Evolutionary conservation across 2,888 invertebrate species (phyloP), one percentile per base, ranked within the genome.

Genomic region (Spicauda simplicius): DNA sequence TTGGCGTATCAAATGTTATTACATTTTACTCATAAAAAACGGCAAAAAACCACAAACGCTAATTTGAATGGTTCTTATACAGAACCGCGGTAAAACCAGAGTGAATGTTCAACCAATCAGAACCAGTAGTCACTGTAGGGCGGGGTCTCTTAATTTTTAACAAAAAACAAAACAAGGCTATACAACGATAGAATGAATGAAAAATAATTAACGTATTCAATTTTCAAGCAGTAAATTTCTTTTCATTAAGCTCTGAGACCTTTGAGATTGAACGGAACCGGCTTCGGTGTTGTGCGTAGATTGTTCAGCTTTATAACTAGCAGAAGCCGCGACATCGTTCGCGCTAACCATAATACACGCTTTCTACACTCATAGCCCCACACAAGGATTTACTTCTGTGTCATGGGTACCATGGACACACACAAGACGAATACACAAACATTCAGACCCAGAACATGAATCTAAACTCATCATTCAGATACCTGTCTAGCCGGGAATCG

Each of bases 71-170:
- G 76, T 79, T 81, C 81, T 80, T 82, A 87, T 87, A 53, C 85
- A 87, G 86, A 85, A 84, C 77, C 75, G 70, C 84, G 84, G 85
- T 80, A 76, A 79, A 78, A 84, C 90, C 88, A 89, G 89, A 90
- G 88, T 81, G 73, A 77, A 73, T 75, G 80, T 72, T 80, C 80
- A 76, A 82, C 91, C 91, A 92, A 92, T 91, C 90, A 82, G 77
- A 72, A 79, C 74, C 72, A 74, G 76, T 79, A 82, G 82, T 81
- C 80, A 80, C 74, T 73, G 71, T 72, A 78, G 85, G 92, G 92
- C 91, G 92, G 83, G 84, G 89, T 78, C 77, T 80, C 84, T 80
- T 78, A 83, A 84, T 86, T 82, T 81, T 85, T 82, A 76, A 76
- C 75, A 79, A 77, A 80, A 85, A 78, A 86, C 85, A 88, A 87